Base-by-base conservation (phyloP, 2,888 invertebrate species). In the Ashinkailepas kermadecensis region DNA sequence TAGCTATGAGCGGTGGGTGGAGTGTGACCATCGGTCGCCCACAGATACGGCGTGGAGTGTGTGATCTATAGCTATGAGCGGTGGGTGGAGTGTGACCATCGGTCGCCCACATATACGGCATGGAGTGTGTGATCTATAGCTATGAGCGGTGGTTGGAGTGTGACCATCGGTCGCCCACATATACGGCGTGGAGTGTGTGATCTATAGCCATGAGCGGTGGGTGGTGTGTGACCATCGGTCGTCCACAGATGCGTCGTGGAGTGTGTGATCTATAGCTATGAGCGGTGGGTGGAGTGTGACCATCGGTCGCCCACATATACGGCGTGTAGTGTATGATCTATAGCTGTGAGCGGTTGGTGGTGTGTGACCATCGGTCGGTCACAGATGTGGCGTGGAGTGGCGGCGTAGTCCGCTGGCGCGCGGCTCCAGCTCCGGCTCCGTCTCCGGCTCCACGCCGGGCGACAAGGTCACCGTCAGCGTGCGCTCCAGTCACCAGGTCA, bases 401-500 rank as follows among this genome's bases (percentile, higher is more conserved):
- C 81, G 78, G n/a, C 78, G 65, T n/a, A 57, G 83, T 8, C 11
- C 18, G 39, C 54, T 54, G 18, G 54, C 13, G 12, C 13, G 10
- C 25, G 18, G 64, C 21, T 13, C 18, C 64, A 13, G 94, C 94
- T 92, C 93, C 86, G 91, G 91, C 86, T 90, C 90, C 2, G 85
- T 91, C 82, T 90, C 91, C 0, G 89, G 90, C 84, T 89, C 89
- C 81, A 87, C 91, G 82, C 88, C 89, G 59, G 90, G 91, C 67
- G 91, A 90, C 82, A 89, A 92, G 80, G 86, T 93, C 81, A 92
- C 86, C 85, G 83, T 84, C 23, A 82, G 79, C 62, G 82, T 85
- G 56, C 83, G 83, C 21, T 93, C 95, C 1, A 89, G 90, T 18
- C 93, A 95, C 85, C 89, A 93, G 70, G 90, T 99, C 18, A 93